Percentiles rank a stretch among this genome's conserved stretches.
phyloP scores from a whole-genome alignment of 2,113 vertebrate genomes.

The Perca schrenkii region DNA sequence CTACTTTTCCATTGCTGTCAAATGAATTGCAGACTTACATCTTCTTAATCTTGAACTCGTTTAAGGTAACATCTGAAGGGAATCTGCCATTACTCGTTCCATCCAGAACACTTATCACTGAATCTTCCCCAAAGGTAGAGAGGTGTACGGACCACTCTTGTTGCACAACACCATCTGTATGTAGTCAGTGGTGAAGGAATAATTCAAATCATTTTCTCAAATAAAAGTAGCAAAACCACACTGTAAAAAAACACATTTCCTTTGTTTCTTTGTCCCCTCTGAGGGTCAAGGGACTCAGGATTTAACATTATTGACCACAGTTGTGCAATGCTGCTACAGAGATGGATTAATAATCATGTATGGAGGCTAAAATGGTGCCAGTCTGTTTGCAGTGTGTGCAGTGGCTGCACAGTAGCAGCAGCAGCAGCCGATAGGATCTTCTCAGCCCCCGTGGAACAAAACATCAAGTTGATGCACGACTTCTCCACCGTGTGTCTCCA shows the following conservation, averaged over 20 bases:
- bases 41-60: slow-evolving; percentile 19
- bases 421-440: slow-evolving; percentile 19
- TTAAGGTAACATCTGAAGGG: slow-evolving; percentile 6
- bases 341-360: slow-evolving; percentile 14
- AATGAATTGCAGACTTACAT: slow-evolving; percentile 17
- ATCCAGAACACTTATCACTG: slow-evolving; percentile 2
- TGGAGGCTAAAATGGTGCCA: slow-evolving; percentile 13
- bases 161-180: background rate
- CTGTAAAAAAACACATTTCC: background rate
- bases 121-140: background rate
- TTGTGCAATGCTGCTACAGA: background rate
- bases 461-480: slow-evolving; percentile 73
- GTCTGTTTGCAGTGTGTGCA: slow-evolving; percentile 27
- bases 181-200: background rate
- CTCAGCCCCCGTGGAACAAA: slow-evolving; percentile 54
- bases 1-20: slow-evolving; percentile 5
- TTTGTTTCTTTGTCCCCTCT: background rate
- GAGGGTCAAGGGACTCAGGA: background rate
- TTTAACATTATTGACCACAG: slow-evolving; percentile 4
- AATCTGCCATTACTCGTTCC: background rate
- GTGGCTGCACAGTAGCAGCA: slow-evolving; percentile 6
- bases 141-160: background rate
- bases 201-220: background rate
- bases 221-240: background rate
- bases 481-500: slow-evolving; percentile 48